Conservation (phyloP, 1,140 invertebrate genomes). For the Procambarus virginalis region DNA sequence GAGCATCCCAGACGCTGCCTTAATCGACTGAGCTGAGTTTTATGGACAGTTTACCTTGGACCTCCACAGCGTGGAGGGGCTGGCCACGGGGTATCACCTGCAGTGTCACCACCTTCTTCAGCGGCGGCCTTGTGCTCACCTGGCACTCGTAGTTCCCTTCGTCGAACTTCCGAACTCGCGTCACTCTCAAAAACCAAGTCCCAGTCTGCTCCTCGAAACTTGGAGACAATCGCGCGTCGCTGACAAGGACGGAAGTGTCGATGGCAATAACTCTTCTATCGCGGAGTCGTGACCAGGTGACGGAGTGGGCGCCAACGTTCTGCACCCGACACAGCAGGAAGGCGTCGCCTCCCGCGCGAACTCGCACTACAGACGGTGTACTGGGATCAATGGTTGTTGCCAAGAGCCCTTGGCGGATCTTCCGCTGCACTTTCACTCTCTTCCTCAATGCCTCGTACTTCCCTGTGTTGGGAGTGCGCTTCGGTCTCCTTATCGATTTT, state of each 20-base stretch:
- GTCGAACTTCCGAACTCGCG: not conserved
- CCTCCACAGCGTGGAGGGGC: not conserved
- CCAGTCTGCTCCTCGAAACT: conserved; percentile 13
- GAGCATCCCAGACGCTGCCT: too few relatives aligned
- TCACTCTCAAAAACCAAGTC: conserved; percentile 30
- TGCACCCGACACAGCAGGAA: conserved; percentile 36
- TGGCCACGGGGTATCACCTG: conserved; percentile 18
- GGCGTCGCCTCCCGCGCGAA: not conserved
- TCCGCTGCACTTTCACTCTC: conserved; percentile 21
- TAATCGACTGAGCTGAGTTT: too few relatives aligned
- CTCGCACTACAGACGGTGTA: conserved; percentile 17
- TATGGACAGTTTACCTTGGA: not conserved
- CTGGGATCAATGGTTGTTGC: conserved; percentile 21
- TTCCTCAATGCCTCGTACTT: conserved; percentile 18
- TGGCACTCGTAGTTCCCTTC: conserved; percentile 9
- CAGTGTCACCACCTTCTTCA: conserved; percentile 15
- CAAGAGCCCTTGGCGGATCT: conserved; percentile 18
- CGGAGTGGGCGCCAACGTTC: conserved; percentile 28
- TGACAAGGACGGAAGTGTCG: not conserved
- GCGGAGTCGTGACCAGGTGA: conserved; percentile 9
- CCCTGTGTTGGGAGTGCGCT: conserved; percentile 21
- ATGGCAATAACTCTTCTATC: conserved; percentile 15
- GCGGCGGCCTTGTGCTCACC: conserved; percentile 12
- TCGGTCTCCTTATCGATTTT: not conserved
- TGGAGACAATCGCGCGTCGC: conserved; percentile 10